Evolutionary conservation across 2,888 invertebrate species (phyloP).

Genomic region (Drosophila lacicola): DNA sequence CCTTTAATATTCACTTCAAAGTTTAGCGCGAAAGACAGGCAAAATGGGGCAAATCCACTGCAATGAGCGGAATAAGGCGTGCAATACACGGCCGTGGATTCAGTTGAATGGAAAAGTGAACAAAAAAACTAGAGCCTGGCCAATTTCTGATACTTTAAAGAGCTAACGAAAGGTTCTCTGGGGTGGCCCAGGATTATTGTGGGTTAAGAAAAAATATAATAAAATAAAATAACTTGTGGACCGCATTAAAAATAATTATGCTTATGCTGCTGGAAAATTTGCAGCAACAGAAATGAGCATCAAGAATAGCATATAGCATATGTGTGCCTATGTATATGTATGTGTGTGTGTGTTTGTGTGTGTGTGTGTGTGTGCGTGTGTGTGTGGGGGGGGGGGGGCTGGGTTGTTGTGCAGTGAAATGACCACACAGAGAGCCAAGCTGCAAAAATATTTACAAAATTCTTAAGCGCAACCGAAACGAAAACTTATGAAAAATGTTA

Average conservation of each 20-base stretch:
- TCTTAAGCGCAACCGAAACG: constrained; percentile 76
- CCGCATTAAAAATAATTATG: constrained; percentile 75
- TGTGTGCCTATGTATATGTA: constrained; percentile 2
- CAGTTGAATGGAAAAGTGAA: too few relatives aligned
- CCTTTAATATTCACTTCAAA: too few relatives aligned
- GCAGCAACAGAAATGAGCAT: constrained; percentile 31
- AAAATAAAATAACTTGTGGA: constrained; percentile 19
- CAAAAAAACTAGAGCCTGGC: too few relatives aligned
- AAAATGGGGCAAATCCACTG: too few relatives aligned
- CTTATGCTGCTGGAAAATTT: constrained; percentile 65
- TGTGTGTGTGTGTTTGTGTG: too few relatives aligned
- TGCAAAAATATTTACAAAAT: constrained; percentile 73
- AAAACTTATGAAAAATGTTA: constrained; percentile 78
- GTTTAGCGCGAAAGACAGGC: too few relatives aligned
- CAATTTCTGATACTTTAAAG: too few relatives aligned
- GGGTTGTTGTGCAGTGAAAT: constrained; percentile 45
- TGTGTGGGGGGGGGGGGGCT: too few relatives aligned
- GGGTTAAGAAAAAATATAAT: constrained; percentile 38
- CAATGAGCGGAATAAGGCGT: too few relatives aligned
- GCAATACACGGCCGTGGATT: too few relatives aligned
- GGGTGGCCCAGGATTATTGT: constrained; percentile 1
- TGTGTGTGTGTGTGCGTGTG: too few relatives aligned
- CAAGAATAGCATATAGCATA: constrained; percentile 19
- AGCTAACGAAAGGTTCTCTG: too few relatives aligned
- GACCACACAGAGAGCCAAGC: constrained; percentile 66